phyloP scores from a whole-genome alignment of 53 echinoderm and acorn worm genomes.

The Zoroaster sp. region DNA sequence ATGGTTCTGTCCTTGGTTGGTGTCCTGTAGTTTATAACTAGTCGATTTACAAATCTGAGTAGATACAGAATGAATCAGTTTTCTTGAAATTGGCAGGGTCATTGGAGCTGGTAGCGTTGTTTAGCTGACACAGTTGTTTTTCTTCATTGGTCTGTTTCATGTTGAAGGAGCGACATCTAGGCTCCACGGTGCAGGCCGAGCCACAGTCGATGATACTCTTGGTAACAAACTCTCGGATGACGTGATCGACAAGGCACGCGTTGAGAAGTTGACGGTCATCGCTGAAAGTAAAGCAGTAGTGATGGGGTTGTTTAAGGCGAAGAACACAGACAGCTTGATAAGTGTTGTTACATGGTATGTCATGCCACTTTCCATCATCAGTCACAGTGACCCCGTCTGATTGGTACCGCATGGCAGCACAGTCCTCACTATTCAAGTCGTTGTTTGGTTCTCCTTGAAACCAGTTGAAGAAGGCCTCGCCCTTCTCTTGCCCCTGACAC shows the following conservation, averaged over 20 bases:
- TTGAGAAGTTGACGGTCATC: not conserved
- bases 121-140: not conserved
- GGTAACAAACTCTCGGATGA: constrained; percentile 10
- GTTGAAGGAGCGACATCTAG: constrained; percentile 13
- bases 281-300: constrained; percentile 4
- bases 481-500: not conserved
- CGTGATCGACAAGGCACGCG: constrained; percentile 9
- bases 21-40: no score
- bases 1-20: no score
- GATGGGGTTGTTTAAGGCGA: not conserved
- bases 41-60: constrained; percentile 13
- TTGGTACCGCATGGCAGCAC: not conserved
- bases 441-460: not conserved
- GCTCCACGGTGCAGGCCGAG: not conserved
- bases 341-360: not conserved
- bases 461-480: not conserved
- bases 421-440: not conserved
- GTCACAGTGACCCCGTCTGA: not conserved
- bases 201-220: not conserved
- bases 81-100: not conserved
- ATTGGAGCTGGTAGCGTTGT: constrained; percentile 5
- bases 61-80: constrained; percentile 3
- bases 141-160: not conserved
- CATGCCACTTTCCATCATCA: not conserved
- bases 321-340: not conserved